These are phyloP conservation scores for Diaphora mendica DNA, from an alignment of 2,888 invertebrate genomes.

Conservation along the genomic window DNA sequence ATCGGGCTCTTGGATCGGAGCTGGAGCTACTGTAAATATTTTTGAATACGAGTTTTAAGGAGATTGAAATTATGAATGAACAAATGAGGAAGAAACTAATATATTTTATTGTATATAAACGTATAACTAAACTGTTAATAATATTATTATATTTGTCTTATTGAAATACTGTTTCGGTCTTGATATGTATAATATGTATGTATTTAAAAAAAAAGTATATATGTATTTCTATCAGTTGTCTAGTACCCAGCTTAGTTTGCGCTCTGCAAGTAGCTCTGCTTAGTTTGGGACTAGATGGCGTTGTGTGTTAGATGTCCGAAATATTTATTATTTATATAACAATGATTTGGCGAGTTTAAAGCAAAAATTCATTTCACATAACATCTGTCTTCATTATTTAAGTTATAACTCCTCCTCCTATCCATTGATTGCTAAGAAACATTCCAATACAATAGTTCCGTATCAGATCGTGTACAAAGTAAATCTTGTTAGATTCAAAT, in stretches of 20 bases:
- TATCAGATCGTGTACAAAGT: slow-evolving; percentile 50
- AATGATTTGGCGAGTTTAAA: not conserved
- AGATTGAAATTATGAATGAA: not conserved
- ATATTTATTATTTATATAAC: no score
- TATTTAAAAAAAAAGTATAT: no score
- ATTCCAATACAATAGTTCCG: slow-evolving; percentile 44
- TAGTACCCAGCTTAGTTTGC: no score
- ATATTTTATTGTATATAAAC: not conserved
- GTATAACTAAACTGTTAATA: not conserved
- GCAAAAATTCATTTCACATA: not conserved
- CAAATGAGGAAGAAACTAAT: not conserved
- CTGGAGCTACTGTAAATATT: no score
- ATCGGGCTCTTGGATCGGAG: no score
- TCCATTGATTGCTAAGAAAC: slow-evolving; percentile 50
- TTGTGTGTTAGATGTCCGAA: no score
- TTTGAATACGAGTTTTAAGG: no score
- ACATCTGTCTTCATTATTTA: not conserved
- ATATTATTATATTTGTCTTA: not conserved
- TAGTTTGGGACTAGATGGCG: no score
- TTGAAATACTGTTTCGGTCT: not conserved
- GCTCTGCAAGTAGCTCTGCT: no score
- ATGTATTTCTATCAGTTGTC: no score
- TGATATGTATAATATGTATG: no score
- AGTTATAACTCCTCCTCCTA: slow-evolving; percentile 28
- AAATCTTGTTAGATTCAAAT: slow-evolving; percentile 48